These are phyloP conservation scores for Phaonia tiefii DNA, from an alignment of 2,888 invertebrate genomes.

Conservation along the genomic window DNA sequence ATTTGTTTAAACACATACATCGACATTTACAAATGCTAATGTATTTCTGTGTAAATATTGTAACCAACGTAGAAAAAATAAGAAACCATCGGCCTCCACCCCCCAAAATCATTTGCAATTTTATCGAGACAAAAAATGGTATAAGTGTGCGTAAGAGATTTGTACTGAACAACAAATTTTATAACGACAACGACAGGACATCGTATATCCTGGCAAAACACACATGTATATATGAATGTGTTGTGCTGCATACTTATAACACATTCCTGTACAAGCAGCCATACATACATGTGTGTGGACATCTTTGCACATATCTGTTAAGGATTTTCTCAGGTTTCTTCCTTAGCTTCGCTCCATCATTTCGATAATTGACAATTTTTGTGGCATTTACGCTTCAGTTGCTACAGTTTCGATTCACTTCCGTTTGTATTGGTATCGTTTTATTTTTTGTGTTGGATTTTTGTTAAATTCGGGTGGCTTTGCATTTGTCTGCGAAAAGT, in stretches of 20 bases:
- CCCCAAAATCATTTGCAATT: slow-evolving; percentile 1
- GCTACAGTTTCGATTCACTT: slow-evolving; percentile 28
- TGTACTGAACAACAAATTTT: slow-evolving; percentile 2
- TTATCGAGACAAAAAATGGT: background rate
- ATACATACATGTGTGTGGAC: slow-evolving; percentile 2
- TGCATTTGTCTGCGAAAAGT: background rate
- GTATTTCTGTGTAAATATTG: slow-evolving; percentile 2
- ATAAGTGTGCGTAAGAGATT: slow-evolving; percentile 14
- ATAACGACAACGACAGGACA: slow-evolving; percentile 31
- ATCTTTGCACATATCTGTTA: background rate
- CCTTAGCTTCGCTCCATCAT: slow-evolving; percentile 22
- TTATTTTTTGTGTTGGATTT: too few species aligned
- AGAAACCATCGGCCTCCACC: background rate
- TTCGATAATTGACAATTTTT: slow-evolving; percentile 62
- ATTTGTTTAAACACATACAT: background rate
- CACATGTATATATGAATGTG: background rate
- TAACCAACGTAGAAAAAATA: background rate
- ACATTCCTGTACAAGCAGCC: background rate
- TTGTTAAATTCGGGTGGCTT: background rate
- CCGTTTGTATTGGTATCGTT: slow-evolving; percentile 17
- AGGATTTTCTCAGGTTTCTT: background rate
- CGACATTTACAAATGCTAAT: background rate
- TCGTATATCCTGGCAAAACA: background rate
- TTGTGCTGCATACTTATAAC: background rate
- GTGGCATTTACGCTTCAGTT: slow-evolving; percentile 61